Evolutionary conservation across 2,113 vertebrate species (phyloP).

Genomic region (Lipophrys pholis): DNA sequence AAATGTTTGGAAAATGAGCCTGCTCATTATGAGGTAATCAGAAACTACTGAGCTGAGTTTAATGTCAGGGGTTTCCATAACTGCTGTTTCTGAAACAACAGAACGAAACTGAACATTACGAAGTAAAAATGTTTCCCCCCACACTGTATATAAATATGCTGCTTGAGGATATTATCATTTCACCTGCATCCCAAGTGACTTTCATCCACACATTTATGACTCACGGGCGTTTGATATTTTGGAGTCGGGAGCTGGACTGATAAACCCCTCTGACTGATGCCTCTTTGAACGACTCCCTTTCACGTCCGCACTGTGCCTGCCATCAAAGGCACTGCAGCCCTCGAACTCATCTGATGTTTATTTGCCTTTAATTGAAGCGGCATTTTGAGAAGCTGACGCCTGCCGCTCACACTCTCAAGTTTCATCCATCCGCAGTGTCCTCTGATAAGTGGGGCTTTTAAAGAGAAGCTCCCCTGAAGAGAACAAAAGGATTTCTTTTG

Average conservation of each 20-base stretch:
- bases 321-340: constrained; percentile 14
- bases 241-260: neutral
- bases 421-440: constrained; percentile 35
- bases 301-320: neutral
- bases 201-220: constrained; percentile 3
- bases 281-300: constrained; percentile 10
- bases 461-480: constrained; percentile 32
- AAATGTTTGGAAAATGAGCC: neutral
- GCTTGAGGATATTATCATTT: neutral
- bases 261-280: constrained; percentile 17
- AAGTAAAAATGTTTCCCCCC: neutral
- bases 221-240: constrained; percentile 10
- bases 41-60: neutral
- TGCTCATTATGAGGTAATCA: neutral
- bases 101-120: neutral
- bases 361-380: constrained; percentile 44
- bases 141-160: neutral
- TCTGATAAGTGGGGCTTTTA: constrained; percentile 47
- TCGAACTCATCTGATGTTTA: constrained; percentile 22
- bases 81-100: neutral
- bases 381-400: constrained; percentile 20
- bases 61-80: neutral
- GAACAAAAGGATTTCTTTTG: constrained; percentile 59
- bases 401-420: neutral
- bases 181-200: neutral